These are phyloP conservation scores for Poecilus cupreus DNA, from an alignment of 2,888 invertebrate species.

Conservation along the genomic window DNA sequence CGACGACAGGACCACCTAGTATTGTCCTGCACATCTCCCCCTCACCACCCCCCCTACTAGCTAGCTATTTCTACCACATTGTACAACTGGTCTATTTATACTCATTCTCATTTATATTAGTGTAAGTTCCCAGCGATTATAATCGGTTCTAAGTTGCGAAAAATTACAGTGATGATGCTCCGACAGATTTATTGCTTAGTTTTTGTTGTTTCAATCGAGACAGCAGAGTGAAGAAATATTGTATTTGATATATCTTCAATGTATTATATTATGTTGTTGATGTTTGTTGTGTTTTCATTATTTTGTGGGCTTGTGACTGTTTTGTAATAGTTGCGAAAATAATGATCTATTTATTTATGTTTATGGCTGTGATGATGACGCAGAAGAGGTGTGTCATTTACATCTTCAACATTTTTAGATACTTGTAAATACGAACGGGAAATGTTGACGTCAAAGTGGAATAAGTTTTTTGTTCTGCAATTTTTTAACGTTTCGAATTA, in stretches of 20 bases:
- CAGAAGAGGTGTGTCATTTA: too few species aligned
- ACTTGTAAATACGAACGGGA: too few species aligned
- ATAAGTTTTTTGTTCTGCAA: too few species aligned
- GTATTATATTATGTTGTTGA: background rate
- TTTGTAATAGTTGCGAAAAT: too few species aligned
- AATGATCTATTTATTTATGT: too few species aligned
- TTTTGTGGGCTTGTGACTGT: too few species aligned
- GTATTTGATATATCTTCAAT: background rate
- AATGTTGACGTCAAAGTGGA: too few species aligned
- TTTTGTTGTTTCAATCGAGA: background rate
- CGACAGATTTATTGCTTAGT: background rate
- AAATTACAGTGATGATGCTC: background rate
- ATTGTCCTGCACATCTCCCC: background rate
- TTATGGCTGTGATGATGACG: too few species aligned
- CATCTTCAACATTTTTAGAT: too few species aligned
- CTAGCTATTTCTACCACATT: background rate
- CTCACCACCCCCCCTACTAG: background rate
- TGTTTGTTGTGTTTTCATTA: too few species aligned
- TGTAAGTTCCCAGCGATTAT: slow-evolving; percentile 2
- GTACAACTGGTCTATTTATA: slow-evolving; percentile 26
- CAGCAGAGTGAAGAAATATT: background rate
- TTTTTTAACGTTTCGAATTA: too few species aligned
- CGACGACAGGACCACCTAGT: slow-evolving; percentile 3
- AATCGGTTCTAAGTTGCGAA: slow-evolving; percentile 6
- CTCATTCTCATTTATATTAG: background rate